Conservation (phyloP, 2,888 invertebrate genomes). For the Mechanitis mazaeus region DNA sequence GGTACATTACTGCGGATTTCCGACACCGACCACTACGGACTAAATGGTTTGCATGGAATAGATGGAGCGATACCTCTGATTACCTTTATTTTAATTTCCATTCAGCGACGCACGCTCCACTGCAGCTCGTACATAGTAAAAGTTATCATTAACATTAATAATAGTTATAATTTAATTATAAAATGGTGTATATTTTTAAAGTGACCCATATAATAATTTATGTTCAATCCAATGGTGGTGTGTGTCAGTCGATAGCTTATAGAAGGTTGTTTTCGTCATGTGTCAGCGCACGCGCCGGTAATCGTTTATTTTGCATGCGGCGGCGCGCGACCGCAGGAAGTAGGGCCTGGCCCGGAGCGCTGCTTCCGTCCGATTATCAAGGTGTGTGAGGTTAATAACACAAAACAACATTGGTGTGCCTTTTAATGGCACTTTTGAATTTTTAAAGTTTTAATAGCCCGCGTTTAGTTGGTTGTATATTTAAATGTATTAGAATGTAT, state of each 20-base stretch:
- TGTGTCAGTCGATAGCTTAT: constrained; percentile 5
- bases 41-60: constrained; percentile 1
- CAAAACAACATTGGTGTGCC: constrained; percentile 3
- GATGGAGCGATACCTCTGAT: constrained; percentile 2
- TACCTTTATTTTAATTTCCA: constrained; percentile 6
- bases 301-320: constrained; percentile 63
- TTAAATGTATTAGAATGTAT: too few relatives aligned
- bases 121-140: not conserved
- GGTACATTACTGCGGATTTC: constrained; percentile 34
- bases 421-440: too few relatives aligned
- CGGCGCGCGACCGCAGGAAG: constrained; percentile 69
- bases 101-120: constrained; percentile 1
- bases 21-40: constrained; percentile 10
- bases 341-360: constrained; percentile 67
- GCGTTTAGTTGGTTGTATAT: too few relatives aligned
- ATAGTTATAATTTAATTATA: too few relatives aligned
- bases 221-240: not conserved
- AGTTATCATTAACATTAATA: too few relatives aligned
- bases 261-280: constrained; percentile 41
- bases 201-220: too few relatives aligned
- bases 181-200: too few relatives aligned
- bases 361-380: constrained; percentile 50
- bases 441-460: too few relatives aligned
- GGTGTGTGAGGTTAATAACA: constrained; percentile 30
- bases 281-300: constrained; percentile 38